Evolutionary conservation across 1,140 invertebrate species (phyloP), one percentile per base, ranked within the genome.

Genomic region (Nasonia longicornis): DNA sequence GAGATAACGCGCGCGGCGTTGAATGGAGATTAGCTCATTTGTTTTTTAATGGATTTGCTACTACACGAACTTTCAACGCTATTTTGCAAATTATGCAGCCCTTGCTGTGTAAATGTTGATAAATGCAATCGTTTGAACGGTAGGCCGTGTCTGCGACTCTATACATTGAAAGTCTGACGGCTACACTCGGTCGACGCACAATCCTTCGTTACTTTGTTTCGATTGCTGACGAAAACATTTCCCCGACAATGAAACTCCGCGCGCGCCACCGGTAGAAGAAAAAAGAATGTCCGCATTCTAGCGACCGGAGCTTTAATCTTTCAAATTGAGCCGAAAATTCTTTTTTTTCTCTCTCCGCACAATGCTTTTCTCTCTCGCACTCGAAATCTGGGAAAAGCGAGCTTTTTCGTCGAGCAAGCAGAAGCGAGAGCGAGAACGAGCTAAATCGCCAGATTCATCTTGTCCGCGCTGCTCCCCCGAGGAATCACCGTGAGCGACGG

Each of bases 361-460:
- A 29, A 74, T 58, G 38, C 26, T 73, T 22, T 48, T 52, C 71
- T 42, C 38, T 45, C 71, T 48, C n/a, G 2, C 26, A 2, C 73
- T 29, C 31, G 48, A 22, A 35, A 73, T 26, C 71, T 22, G 22
- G 69, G 14, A n/a, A 35, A 42, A 72, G 31, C 45, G 38, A 31
- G 52, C 73, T 58, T 20, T 73, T 45, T 38, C 73, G 63, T 77
- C 14, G 75, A 35, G 14, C 26, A 14, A 63, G 45, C 48, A 75
- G 31, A 67, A 66, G 64, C 22, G 6, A 26, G 64, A 11, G 64
- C n/a, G 20, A 66, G 31, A 76, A 66, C 29, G 26, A n/a, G 58
- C 63, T 22, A 77, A 77, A 77, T 77, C 63, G 75, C 31, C 35
- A 75, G 75, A 77, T 66, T 66, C 31, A 77, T 77, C 75, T 75